These are phyloP conservation scores for Megalopta genalis DNA, from an alignment of 1,140 invertebrate genomes.

Conservation along the genomic window DNA sequence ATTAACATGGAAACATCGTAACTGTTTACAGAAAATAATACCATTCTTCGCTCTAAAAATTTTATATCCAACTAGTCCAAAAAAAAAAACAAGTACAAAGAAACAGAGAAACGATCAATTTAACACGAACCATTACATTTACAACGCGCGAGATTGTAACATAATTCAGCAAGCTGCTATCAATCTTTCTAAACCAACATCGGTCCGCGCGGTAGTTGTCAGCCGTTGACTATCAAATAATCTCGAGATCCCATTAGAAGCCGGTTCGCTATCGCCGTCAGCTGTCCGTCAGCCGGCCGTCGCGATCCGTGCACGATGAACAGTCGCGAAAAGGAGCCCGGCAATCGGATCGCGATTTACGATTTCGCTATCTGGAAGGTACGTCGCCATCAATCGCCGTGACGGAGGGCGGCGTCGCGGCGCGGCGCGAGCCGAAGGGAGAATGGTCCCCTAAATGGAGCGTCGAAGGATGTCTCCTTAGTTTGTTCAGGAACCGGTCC, in stretches of 20 bases:
- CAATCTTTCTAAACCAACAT: too few relatives aligned
- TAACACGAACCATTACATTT: too few relatives aligned
- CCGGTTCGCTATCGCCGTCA: not conserved
- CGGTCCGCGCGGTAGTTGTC: not conserved
- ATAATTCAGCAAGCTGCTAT: too few relatives aligned
- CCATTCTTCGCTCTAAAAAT: too few relatives aligned
- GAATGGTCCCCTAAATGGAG: conserved; percentile 39
- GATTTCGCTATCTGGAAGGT: conserved; percentile 20
- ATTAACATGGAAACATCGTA: too few relatives aligned
- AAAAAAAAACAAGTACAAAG: too few relatives aligned
- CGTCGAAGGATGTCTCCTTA: conserved; percentile 43
- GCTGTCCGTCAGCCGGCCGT: not conserved
- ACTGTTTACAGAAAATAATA: too few relatives aligned
- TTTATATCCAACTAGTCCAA: too few relatives aligned
- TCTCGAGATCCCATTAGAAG: not conserved
- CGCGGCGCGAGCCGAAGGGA: conserved; percentile 1
- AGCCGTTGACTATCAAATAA: not conserved
- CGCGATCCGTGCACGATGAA: not conserved
- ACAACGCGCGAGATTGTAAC: too few relatives aligned
- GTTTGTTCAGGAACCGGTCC: conserved; percentile 15
- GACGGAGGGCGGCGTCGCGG: conserved; percentile 14
- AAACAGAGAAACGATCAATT: too few relatives aligned
- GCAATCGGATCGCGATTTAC: too few relatives aligned
- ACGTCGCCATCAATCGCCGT: conserved; percentile 39
- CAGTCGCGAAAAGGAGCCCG: not conserved